These are phyloP conservation scores for Zonotrichia leucophrys DNA, from an alignment of 2,113 vertebrate genomes.

Conservation along the genomic window DNA sequence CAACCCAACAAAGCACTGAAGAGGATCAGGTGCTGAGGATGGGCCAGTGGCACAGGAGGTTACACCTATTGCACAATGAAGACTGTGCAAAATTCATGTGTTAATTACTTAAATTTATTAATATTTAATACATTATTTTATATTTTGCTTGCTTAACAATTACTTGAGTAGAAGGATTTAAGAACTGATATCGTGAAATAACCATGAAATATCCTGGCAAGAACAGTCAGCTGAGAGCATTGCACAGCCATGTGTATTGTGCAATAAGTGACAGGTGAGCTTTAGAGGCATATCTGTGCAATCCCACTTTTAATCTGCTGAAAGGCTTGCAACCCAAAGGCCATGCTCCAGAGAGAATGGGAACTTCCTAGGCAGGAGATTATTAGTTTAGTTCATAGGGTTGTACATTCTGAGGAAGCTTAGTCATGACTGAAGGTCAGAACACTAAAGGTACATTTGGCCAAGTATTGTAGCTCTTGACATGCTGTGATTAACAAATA, in stretches of 20 bases:
- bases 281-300: background rate
- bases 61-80: background rate
- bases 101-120: background rate
- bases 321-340: background rate
- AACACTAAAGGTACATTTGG: background rate
- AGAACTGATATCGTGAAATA: background rate
- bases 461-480: background rate
- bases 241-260: background rate
- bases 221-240: background rate
- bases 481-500: background rate
- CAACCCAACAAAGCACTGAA: background rate
- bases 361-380: background rate
- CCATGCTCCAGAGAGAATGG: background rate
- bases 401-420: background rate
- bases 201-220: background rate
- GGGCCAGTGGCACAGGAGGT: background rate
- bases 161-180: background rate
- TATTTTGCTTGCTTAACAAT: background rate
- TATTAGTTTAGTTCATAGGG: background rate
- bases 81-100: background rate
- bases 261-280: background rate
- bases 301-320: background rate
- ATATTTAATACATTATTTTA: background rate
- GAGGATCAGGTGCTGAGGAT: background rate
- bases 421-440: background rate